Evolutionary conservation across 1,140 invertebrate species (phyloP), one percentile per base, ranked within the genome.

Genomic region (Drosophila littoralis): DNA sequence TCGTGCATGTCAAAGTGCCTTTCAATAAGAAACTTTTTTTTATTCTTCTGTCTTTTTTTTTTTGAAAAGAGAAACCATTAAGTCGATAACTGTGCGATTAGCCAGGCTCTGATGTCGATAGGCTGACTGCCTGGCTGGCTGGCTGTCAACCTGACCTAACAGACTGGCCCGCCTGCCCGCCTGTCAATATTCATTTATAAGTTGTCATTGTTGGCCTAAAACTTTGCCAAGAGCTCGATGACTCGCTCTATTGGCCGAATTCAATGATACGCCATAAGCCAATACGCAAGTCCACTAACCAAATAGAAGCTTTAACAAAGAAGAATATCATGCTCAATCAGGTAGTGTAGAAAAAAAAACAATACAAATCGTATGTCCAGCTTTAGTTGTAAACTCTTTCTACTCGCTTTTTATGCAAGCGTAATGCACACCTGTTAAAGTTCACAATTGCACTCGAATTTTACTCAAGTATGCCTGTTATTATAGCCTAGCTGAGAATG

Each of bases 161-260:
- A 15, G 9, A 10, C 33, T 35, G 59, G 33, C 67, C 68, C n/a
- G n/a, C n/a, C 38, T 32, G 38, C 74, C 74, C 54, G 17, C 71
- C 82, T 86, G 82, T 86, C 82, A 86, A 86, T 88, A 86, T 88
- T 86, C 83, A 88, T 86, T 86, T 88, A 86, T 86, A 79, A 82
- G 75, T 86, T 79, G 74, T 79, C 80, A 59, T 68, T 73, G 70
- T 73, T 73, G 55, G 64, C 22, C 64, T 12, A 54, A 59, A 73
- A 73, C 46, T 73, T 60, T 59, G 54, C 64, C 55, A 54, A 55
- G 50, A 15, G 7, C 50, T 45, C 28, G 28, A 35, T 45, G 28
- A 38, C 55, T 28, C 35, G 13, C 38, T 45, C 55, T 15, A 22
- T 15, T 58, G 9, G 28, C 42, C 42, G 33, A 59, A 10, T 33